Conservation (phyloP, 2,888 invertebrate species). For the Drosophila percnosoma region DNA sequence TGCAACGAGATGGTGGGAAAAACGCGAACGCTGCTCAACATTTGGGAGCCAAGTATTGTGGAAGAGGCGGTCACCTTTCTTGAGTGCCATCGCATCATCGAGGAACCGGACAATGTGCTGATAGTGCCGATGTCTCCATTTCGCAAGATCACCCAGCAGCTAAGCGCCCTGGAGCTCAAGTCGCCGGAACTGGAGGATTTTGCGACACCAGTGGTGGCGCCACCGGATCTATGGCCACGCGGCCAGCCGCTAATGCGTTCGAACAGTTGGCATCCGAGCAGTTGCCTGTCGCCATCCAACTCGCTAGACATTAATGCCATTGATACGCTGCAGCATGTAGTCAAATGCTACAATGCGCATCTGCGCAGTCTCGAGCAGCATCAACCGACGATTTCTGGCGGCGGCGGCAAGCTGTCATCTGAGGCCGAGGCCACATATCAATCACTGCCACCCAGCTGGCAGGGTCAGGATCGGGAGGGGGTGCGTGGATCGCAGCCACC, state of each 20-base stretch:
- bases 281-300: slow-evolving; percentile 71
- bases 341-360: slow-evolving; percentile 83
- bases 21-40: slow-evolving; percentile 91
- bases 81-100: slow-evolving; percentile 88
- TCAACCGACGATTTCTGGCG: neutral
- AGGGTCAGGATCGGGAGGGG: slow-evolving; percentile 62
- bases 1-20: slow-evolving; percentile 92
- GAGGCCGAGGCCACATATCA: slow-evolving; percentile 71
- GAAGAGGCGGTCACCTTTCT: slow-evolving; percentile 94
- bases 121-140: slow-evolving; percentile 89
- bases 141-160: slow-evolving; percentile 91
- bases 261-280: slow-evolving; percentile 81
- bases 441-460: slow-evolving; percentile 75
- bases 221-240: slow-evolving; percentile 88
- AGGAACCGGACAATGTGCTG: slow-evolving; percentile 85
- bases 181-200: slow-evolving; percentile 91
- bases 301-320: slow-evolving; percentile 83
- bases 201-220: slow-evolving; percentile 88
- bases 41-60: slow-evolving; percentile 94
- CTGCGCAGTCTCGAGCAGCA: slow-evolving; percentile 58
- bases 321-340: slow-evolving; percentile 81
- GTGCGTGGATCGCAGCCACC: slow-evolving; percentile 48
- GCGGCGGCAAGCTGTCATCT: neutral
- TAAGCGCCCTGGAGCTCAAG: slow-evolving; percentile 89
- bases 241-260: slow-evolving; percentile 72